Evolutionary conservation across 2,797 vertebrate species (phyloP), one percentile per base, ranked within the genome.

Genomic region (Echeneis naucrates): DNA sequence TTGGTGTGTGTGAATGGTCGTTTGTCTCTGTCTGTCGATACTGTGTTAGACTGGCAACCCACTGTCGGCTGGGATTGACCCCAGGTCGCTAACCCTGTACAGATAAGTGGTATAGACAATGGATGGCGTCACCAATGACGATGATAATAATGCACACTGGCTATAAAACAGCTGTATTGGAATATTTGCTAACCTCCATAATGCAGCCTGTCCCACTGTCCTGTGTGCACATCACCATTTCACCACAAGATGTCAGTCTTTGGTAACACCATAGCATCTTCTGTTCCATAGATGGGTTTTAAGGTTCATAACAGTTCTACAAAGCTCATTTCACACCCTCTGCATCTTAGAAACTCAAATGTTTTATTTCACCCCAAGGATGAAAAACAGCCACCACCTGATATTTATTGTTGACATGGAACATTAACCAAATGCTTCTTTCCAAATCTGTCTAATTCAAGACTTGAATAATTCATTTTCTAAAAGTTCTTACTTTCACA

Each of bases 201-300:
- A 16, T 19, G 16, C 40, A 63, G 17, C 27, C 19, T 37, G 11
- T 32, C 23, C 45, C 19, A 51, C 0, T 30, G 37, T 48, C 11
- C 24, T 53, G 2, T 4, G 13, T 85, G 79, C n/a, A 21, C 8
- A 3, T 71, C 56, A 27, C 4, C 0, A 0, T 62, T 6, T 24
- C 33, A 59, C 88, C 89, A 90, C 90, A 70, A 88, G 89, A 80
- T 89, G 91, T 84, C 92, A 89, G 72, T 83, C 21, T 88, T 72
- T 64, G 13, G 24, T 71, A 60, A 80, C 17, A 48, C 17, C 2
- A 58, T 0, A 2, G 16, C n/a, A 35, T 27, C 30, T 19, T 23
- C 13, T 35, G 35, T 47, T 74, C 13, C 4, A 24, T n/a, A 11
- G 4, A 65, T 35, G 5, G 3, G 10, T 5, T 1, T 37, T 17